Base-by-base conservation (phyloP, 1,140 invertebrate species). In the Zophobas atratus region DNA sequence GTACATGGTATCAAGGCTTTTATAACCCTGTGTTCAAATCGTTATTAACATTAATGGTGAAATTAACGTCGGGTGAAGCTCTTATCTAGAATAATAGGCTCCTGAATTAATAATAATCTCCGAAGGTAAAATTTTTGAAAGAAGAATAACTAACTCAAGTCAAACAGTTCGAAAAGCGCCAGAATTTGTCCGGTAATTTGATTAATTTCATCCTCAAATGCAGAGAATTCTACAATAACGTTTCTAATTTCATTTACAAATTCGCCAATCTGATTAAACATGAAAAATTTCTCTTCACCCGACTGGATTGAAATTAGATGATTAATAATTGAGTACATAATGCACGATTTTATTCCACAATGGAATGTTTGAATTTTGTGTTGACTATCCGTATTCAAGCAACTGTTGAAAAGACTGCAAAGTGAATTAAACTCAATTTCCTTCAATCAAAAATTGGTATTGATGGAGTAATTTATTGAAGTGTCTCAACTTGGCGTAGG, bases 151-250 rank as follows among this genome's bases (percentile, higher is more conserved):
- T 39, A 60, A 36, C 56, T 57, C n/a, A 60, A 39, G 56, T 6
- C 56, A 60, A 60, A 60, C 35, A 60, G 34, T 57, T 57, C 33
- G 3, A 1, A 8, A 33, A 35, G 2, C 36, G 34, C 6, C 35
- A 4, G 43, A 46, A 46, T 8, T 8, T 6, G 34, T 35, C 20
- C 56, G 35, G 3, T 57, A 57, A 57, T 6, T 57, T 3, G 36
- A 57, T 57, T 34, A 57, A 6, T 57, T 57, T 57, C 34, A 57
- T 57, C 6, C 34, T 35, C 56, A 57, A 57, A 57, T 39, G 56
- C 2, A 60, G 2, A 6, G 6, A 60, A 36, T 60, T 60, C 35
- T 0, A 35, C 32, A 38, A 60, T 60, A 60, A 60, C 36, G 49
- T 53, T 53, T 20, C 49, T 53, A 53, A 53, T 53, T 53, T 53